phyloP scores from a whole-genome alignment of 2,888 invertebrate genomes.

The Clusia tigrina region DNA sequence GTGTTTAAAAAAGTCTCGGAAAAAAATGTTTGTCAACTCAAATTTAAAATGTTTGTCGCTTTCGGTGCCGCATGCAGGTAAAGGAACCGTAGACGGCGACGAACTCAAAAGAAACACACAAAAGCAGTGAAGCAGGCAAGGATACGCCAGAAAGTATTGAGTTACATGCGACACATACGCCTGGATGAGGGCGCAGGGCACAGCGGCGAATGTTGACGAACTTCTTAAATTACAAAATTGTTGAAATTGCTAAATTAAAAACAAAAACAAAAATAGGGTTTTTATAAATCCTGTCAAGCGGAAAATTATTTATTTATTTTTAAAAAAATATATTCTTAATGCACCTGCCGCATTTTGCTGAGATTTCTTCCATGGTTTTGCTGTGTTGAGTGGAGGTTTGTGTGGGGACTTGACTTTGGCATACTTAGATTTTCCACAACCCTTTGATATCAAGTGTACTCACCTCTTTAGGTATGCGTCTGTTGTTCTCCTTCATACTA shows the following conservation, averaged over 20 bases:
- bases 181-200: background rate
- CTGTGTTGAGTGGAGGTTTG: too few relatives aligned
- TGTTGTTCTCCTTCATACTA: too few relatives aligned
- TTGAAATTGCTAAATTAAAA: background rate
- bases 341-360: background rate
- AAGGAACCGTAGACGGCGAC: background rate
- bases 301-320: background rate
- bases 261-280: background rate
- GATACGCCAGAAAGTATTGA: background rate
- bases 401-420: too few relatives aligned
- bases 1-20: too few relatives aligned
- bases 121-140: background rate
- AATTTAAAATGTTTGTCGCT: background rate
- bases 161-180: background rate
- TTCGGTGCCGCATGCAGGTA: background rate
- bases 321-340: background rate
- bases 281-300: background rate
- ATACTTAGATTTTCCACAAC: too few relatives aligned
- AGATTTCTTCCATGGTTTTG: too few relatives aligned
- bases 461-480: too few relatives aligned
- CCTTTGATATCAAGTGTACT: too few relatives aligned
- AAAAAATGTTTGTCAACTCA: background rate
- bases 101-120: background rate
- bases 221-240: background rate
- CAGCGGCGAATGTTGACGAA: background rate